phyloP scores from a whole-genome alignment of 2,888 invertebrate genomes.

The Conops quadrifasciatus region DNA sequence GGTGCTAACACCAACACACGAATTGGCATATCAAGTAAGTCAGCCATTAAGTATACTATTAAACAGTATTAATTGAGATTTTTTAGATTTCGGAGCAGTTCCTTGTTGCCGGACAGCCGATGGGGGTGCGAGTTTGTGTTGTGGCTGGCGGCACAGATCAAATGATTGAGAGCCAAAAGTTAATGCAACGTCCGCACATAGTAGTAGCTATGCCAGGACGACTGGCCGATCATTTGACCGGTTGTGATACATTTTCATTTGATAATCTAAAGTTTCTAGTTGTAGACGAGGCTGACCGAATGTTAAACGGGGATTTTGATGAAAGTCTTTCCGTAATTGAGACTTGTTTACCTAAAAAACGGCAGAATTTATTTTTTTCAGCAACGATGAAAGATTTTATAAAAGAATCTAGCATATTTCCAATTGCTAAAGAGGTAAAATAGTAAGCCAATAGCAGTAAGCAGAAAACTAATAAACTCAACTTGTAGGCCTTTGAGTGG shows the following conservation, averaged over 20 bases:
- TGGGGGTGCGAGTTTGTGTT: conserved; percentile 83
- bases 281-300: conserved; percentile 93
- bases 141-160: conserved; percentile 97
- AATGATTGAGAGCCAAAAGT: conserved; percentile 84
- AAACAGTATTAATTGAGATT: not conserved
- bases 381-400: conserved; percentile 92
- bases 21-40: conserved; percentile 78
- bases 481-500: conserved; percentile 67
- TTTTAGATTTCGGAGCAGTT: conserved; percentile 93
- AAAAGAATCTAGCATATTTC: conserved; percentile 73
- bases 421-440: conserved; percentile 71
- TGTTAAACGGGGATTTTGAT: conserved; percentile 81
- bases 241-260: conserved; percentile 83
- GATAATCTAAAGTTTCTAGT: conserved; percentile 86
- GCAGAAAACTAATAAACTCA: not conserved
- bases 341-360: conserved; percentile 75
- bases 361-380: conserved; percentile 91
- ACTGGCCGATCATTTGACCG: conserved; percentile 90
- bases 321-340: conserved; percentile 84
- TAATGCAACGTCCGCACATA: conserved; percentile 88
- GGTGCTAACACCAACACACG: conserved; percentile 93
- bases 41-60: not conserved
- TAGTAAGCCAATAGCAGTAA: not conserved
- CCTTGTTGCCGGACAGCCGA: conserved; percentile 86
- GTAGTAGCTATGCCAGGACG: conserved; percentile 97